Conservation (phyloP, 2,888 invertebrate species). For the Abrostola triplasia region DNA sequence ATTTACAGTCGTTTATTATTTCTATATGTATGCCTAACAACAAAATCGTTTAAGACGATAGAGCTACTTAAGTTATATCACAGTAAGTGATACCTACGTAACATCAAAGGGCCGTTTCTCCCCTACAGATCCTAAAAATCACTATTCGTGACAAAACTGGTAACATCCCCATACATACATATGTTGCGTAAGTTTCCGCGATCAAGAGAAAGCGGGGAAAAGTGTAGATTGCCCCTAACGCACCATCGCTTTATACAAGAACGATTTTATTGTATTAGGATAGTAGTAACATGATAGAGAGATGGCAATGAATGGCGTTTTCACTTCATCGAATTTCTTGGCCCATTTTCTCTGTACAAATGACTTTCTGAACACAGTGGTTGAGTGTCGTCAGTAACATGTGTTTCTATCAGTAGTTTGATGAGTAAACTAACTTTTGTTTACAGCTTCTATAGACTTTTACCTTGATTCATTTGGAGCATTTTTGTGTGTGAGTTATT, state of each 20-base stretch:
- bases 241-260: slow-evolving; percentile 43
- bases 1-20: no score
- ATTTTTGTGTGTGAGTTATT: no score
- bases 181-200: slow-evolving; percentile 44
- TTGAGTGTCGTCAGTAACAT: not conserved
- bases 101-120: slow-evolving; percentile 19
- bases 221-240: slow-evolving; percentile 42
- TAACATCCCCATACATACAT: slow-evolving; percentile 56
- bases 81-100: slow-evolving; percentile 19
- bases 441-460: no score
- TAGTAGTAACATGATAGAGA: slow-evolving; percentile 35
- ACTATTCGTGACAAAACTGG: slow-evolving; percentile 55
- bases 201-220: slow-evolving; percentile 39
- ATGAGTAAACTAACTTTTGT: not conserved
- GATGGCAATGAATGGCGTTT: slow-evolving; percentile 19
- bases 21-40: not conserved
- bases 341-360: not conserved
- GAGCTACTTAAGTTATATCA: not conserved
- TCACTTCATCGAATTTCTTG: slow-evolving; percentile 22
- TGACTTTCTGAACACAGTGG: not conserved
- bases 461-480: no score
- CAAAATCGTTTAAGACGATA: not conserved
- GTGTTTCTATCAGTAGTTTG: not conserved
- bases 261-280: slow-evolving; percentile 51
- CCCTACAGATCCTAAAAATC: slow-evolving; percentile 44